Percentiles rank a stretch among this genome's conserved stretches.
Evolutionary conservation across 2,888 invertebrate genomes (phyloP).

Genomic region (Hyppa rectilinea): DNA sequence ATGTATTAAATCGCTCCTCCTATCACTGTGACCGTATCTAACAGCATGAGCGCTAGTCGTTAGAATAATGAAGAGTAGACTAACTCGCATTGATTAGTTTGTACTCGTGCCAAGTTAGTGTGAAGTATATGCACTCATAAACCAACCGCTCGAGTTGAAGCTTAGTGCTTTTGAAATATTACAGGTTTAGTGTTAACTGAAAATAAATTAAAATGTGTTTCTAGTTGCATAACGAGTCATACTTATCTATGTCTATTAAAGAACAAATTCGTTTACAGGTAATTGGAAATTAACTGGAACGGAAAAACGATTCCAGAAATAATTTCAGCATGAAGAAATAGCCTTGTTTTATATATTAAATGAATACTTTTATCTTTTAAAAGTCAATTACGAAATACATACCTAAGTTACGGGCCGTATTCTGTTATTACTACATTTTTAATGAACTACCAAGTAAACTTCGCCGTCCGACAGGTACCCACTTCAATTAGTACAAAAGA

Average conservation of each 20-base stretch:
- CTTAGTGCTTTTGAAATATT: neutral
- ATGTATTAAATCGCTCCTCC: conserved; percentile 10
- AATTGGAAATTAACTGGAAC: neutral
- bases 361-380: neutral
- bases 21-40: neutral
- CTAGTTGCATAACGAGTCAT: neutral
- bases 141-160: conserved; percentile 7
- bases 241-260: neutral
- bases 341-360: neutral
- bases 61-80: conserved; percentile 45
- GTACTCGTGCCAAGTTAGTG: conserved; percentile 5
- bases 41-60: conserved; percentile 5
- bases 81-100: conserved; percentile 41
- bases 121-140: conserved; percentile 20
- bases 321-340: neutral
- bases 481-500: too few species aligned
- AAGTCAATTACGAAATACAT: neutral
- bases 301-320: neutral
- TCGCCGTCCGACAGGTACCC: neutral
- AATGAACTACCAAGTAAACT: neutral
- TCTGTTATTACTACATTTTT: neutral
- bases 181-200: neutral
- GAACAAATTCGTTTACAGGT: neutral
- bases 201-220: neutral
- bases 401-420: neutral